Conservation (phyloP, 2,888 invertebrate species). For the Formica aserva region DNA sequence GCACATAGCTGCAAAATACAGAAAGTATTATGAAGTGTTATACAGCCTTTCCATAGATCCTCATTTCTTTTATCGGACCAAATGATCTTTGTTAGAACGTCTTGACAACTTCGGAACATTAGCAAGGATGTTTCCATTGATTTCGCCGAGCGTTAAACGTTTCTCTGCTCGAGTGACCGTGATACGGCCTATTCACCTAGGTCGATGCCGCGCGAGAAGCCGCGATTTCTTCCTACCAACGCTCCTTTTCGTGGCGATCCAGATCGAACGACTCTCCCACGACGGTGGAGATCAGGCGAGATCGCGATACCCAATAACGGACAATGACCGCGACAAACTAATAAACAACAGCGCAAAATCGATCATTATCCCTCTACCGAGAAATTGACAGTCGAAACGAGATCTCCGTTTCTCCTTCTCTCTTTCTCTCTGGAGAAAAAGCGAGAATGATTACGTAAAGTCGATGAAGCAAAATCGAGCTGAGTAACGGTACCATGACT, state of each 20-base stretch:
- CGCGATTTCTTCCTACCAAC: constrained; percentile 59
- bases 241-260: constrained; percentile 68
- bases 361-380: constrained; percentile 60
- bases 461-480: constrained; percentile 42
- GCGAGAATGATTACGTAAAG: constrained; percentile 31
- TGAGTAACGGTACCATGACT: constrained; percentile 45
- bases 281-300: constrained; percentile 65
- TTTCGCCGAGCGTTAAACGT: constrained; percentile 69
- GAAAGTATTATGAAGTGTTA: not conserved
- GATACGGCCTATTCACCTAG: constrained; percentile 62
- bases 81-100: constrained; percentile 29
- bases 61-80: not conserved
- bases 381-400: constrained; percentile 61
- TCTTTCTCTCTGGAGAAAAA: not conserved
- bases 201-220: constrained; percentile 37
- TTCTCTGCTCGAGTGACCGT: constrained; percentile 71
- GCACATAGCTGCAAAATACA: not conserved
- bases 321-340: constrained; percentile 71
- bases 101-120: constrained; percentile 27
- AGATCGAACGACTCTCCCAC: constrained; percentile 80
- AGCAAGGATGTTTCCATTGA: constrained; percentile 61
- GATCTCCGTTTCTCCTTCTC: constrained; percentile 44
- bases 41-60: not conserved
- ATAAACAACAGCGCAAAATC: constrained; percentile 72
- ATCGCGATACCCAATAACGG: constrained; percentile 65